A percentile compares a stretch with the other conserved stretches of the same genome.
Evolutionary conservation across 2,888 invertebrate species (phyloP).

Genomic region (Agrypnus murinus): DNA sequence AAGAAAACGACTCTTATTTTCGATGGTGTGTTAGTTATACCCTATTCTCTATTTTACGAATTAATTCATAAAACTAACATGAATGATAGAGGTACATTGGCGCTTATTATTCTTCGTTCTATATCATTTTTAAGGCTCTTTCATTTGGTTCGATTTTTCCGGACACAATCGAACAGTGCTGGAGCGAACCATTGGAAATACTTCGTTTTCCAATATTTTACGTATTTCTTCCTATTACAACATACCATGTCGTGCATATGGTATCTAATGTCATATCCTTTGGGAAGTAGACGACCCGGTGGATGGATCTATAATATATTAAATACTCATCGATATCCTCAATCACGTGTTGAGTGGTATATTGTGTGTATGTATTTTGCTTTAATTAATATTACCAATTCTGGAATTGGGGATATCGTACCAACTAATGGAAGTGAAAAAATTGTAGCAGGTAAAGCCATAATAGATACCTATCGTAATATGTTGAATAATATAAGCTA

Average conservation of each 20-base stretch:
- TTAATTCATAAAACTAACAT: constrained; percentile 1
- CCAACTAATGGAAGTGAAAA: constrained; percentile 46
- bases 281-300: constrained; percentile 69
- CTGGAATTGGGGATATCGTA: constrained; percentile 54
- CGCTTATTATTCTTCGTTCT: constrained; percentile 62
- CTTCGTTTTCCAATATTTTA: constrained; percentile 72
- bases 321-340: constrained; percentile 16
- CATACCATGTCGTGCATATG: constrained; percentile 73
- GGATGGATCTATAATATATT: constrained; percentile 51
- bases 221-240: constrained; percentile 70
- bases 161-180: constrained; percentile 71
- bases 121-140: constrained; percentile 70
- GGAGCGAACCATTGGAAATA: constrained; percentile 73
- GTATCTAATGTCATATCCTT: constrained; percentile 70
- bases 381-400: constrained; percentile 70
- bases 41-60: constrained; percentile 38
- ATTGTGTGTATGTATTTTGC: constrained; percentile 73
- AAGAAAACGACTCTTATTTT: constrained; percentile 32
- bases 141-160: constrained; percentile 71
- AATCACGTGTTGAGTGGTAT: constrained; percentile 70
- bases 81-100: not conserved
- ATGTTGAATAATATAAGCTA: no score
- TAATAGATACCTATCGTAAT: no score
- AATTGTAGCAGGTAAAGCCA: constrained; percentile 50
- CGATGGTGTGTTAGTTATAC: constrained; percentile 34